These are phyloP conservation scores for Nipponia nippon DNA, from an alignment of 2,113 vertebrate genomes.

Conservation along the genomic window DNA sequence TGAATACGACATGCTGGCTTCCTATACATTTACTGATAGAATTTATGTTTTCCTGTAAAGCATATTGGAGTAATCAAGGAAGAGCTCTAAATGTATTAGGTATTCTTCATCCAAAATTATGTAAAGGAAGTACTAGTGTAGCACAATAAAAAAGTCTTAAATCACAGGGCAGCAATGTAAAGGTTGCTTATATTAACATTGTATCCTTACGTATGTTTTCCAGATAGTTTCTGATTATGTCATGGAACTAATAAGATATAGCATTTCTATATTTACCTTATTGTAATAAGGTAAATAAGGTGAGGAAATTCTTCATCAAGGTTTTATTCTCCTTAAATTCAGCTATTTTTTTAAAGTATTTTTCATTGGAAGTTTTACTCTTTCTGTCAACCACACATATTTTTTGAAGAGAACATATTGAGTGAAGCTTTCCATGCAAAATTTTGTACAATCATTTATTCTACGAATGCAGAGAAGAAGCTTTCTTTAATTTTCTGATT, in stretches of 20 bases:
- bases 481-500: not conserved
- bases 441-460: not conserved
- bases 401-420: not conserved
- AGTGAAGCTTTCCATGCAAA: not conserved
- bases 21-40: not conserved
- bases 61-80: not conserved
- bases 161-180: not conserved
- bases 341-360: not conserved
- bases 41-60: slow-evolving; percentile 18
- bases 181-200: not conserved
- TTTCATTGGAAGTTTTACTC: not conserved
- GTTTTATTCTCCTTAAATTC: not conserved
- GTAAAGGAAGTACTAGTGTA: not conserved
- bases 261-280: not conserved
- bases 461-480: not conserved
- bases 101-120: not conserved
- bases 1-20: not conserved
- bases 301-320: not conserved
- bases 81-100: not conserved
- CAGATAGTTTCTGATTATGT: not conserved
- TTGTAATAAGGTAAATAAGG: not conserved
- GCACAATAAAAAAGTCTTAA: not conserved
- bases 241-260: not conserved
- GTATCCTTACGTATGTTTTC: not conserved
- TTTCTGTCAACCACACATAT: not conserved